A percentile compares a stretch with the other conserved stretches of the same genome.
Conservation (phyloP, 37 sponge, comb jelly and placozoan genomes). For the Bolinopsis microptera region DNA sequence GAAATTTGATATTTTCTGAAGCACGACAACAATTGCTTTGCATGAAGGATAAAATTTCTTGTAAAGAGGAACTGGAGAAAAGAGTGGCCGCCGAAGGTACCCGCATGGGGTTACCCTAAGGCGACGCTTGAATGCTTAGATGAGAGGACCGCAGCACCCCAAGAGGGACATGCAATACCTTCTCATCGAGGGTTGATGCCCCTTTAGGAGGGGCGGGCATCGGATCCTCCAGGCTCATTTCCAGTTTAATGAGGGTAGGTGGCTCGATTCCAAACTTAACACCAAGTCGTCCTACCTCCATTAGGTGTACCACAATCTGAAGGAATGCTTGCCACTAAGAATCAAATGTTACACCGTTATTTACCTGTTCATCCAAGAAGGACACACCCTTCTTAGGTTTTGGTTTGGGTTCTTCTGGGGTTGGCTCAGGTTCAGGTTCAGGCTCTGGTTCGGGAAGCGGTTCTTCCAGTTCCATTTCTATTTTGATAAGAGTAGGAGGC, state of each 20-base stretch:
- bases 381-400: constrained; percentile 61
- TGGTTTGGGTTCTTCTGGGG: not conserved
- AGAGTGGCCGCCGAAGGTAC: no score
- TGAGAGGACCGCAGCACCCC: not conserved
- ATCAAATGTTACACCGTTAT: not conserved
- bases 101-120: no score
- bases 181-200: constrained; percentile 55
- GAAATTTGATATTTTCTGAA: not conserved
- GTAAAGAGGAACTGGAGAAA: not conserved
- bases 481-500: constrained; percentile 50
- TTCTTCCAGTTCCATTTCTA: constrained; percentile 65
- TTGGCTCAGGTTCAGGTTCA: constrained; percentile 53
- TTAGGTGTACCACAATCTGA: constrained; percentile 55
- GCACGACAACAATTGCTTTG: not conserved
- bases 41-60: not conserved
- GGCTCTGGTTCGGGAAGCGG: constrained; percentile 42
- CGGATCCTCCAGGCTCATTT: constrained; percentile 62
- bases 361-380: constrained; percentile 64
- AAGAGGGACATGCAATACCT: constrained; percentile 32
- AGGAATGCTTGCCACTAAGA: constrained; percentile 29
- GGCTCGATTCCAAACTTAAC: constrained; percentile 55
- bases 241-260: constrained; percentile 58
- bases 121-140: no score
- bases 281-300: constrained; percentile 59
- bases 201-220: constrained; percentile 32